Percentiles rank a stretch among this genome's conserved stretches.
Evolutionary conservation across 2,888 invertebrate genomes (phyloP).

Genomic region (Campoplex capitator): DNA sequence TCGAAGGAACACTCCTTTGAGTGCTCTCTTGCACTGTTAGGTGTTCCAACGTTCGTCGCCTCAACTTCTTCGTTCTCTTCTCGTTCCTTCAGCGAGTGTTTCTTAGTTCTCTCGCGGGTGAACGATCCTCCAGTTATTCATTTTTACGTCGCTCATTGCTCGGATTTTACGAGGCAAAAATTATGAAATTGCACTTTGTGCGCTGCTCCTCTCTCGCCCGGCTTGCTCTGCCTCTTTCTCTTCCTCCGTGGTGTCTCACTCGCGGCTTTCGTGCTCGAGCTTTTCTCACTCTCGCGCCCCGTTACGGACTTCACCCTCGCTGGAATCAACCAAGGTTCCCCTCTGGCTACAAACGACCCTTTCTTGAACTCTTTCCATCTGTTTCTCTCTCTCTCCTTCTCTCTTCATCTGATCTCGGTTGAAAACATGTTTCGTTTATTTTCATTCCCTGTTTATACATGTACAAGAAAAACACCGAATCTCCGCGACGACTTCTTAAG

Average conservation of each 20-base stretch:
- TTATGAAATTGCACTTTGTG: conserved; percentile 83
- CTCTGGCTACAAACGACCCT: conserved; percentile 52
- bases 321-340: conserved; percentile 27
- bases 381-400: neutral
- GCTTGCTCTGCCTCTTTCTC: conserved; percentile 28
- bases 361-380: conserved; percentile 49
- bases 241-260: conserved; percentile 12
- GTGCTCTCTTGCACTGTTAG: conserved; percentile 21
- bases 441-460: neutral
- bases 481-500: conserved; percentile 1
- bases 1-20: conserved; percentile 42
- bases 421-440: conserved; percentile 6
- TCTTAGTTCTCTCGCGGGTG: conserved; percentile 78
- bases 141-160: conserved; percentile 84
- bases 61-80: conserved; percentile 16
- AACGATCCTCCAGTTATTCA: conserved; percentile 83
- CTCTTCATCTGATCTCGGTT: conserved; percentile 2
- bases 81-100: conserved; percentile 62
- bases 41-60: conserved; percentile 65
- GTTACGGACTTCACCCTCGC: conserved; percentile 63
- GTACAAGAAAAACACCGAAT: conserved; percentile 34
- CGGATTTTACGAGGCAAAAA: conserved; percentile 84
- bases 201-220: conserved; percentile 55
- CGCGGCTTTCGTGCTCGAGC: conserved; percentile 39
- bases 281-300: conserved; percentile 57